Base-by-base conservation (phyloP, 2,888 invertebrate genomes). In the Aquatica leii region DNA sequence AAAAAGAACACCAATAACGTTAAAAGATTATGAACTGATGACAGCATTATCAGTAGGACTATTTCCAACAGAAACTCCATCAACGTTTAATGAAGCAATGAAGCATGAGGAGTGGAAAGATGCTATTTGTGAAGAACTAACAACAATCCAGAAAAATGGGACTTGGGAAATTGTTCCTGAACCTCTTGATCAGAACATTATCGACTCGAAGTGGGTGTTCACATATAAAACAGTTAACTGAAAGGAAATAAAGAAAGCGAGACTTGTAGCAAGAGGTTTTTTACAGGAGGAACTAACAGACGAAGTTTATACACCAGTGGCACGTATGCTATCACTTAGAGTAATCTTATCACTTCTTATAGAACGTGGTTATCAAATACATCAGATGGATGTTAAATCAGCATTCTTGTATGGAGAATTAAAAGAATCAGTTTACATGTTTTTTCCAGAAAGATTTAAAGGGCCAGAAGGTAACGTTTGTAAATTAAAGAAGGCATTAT, bases 101-200 rank as follows among this genome's bases (percentile, higher is more conserved):
- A 6, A 59, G 12, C 40, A 41, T n/a, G n/a, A n/a, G 21, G 21
- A 49, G 8, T 54, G 54, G 59, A 58, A 37, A 53, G 17, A 49
- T n/a, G 54, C 54, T 18, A 63, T 59, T 14, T 6, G 50, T 41
- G 31, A 63, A 31, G 50, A 59, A n/a, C 11, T 63, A 15, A 17
- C 2, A 3, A 18, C 48, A 35, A 34, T 40, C 2, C 50, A 62
- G 20, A 31, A 31, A 48, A 46, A 37, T 24, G 2, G 35, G n/a
- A 59, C 55, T 4, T 59, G 59, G 54, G 43, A 63, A 34, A 17
- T 54, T 14, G 41, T 46, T 14, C 15, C 50, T 31, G 5, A 15
- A 40, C 46, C 58, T 11, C 0, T 40, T 24, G 15, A 17, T 24
- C 11, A 15, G 15, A 48, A 48, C 21, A 40, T 34, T 6, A 54